These are phyloP conservation scores for Drosophila peninsularis DNA, from an alignment of 2,888 invertebrate genomes.

Conservation along the genomic window DNA sequence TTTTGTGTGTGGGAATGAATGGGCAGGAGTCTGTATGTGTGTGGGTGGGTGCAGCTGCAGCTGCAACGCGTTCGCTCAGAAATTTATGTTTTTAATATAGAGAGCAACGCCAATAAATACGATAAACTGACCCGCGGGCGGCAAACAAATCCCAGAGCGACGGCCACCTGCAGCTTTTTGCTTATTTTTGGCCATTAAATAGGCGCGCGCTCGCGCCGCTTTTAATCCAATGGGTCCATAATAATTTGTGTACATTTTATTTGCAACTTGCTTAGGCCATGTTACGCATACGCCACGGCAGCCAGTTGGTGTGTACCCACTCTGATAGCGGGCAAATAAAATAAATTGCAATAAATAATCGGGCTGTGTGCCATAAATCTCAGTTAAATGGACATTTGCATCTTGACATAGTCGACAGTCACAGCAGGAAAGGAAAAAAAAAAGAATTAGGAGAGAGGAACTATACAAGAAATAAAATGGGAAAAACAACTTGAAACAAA, in stretches of 20 bases:
- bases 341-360: constrained; percentile 82
- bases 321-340: constrained; percentile 81
- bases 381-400: constrained; percentile 82
- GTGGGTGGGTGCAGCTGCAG: constrained; percentile 54
- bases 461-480: constrained; percentile 6
- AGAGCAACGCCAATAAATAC: constrained; percentile 66
- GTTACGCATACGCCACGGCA: constrained; percentile 58
- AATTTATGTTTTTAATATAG: constrained; percentile 74
- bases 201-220: constrained; percentile 28
- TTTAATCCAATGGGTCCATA: constrained; percentile 74
- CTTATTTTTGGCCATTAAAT: constrained; percentile 29
- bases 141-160: constrained; percentile 39
- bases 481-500: constrained; percentile 59
- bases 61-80: constrained; percentile 54
- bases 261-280: constrained; percentile 71
- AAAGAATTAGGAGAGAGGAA: neutral
- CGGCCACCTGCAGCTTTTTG: constrained; percentile 19
- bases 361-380: constrained; percentile 76
- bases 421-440: constrained; percentile 16
- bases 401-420: constrained; percentile 76
- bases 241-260: constrained; percentile 82
- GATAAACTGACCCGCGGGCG: constrained; percentile 61
- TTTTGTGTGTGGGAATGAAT: constrained; percentile 17
- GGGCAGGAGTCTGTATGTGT: neutral
- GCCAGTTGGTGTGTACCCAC: constrained; percentile 45